A percentile compares a stretch with the other conserved stretches of the same genome.
Conservation (phyloP, 2,113 vertebrate genomes). For the Hyla sarda region DNA sequence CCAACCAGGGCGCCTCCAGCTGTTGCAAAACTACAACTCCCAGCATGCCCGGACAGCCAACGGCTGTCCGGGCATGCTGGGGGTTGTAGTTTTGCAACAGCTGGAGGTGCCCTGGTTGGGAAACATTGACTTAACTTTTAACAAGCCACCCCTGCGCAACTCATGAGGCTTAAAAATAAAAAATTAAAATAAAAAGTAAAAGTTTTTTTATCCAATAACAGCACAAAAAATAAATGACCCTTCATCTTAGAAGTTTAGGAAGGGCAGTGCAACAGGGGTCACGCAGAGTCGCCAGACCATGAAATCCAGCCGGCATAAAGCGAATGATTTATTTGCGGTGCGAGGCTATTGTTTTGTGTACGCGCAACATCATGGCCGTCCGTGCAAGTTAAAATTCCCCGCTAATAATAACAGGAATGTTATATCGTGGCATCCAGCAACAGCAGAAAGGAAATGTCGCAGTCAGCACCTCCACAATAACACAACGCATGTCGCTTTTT, state of each 20-base stretch:
- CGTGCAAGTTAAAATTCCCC: slow-evolving; percentile 76
- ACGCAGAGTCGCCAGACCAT: slow-evolving; percentile 78
- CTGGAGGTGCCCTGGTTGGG: too few species aligned
- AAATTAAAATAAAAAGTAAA: not conserved
- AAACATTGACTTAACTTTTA: too few species aligned
- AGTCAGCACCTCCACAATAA: slow-evolving; percentile 75
- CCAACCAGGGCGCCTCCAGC: too few species aligned
- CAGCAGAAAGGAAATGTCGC: slow-evolving; percentile 76
- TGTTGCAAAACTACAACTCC: too few species aligned
- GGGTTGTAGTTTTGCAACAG: too few species aligned
- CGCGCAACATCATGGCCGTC: slow-evolving; percentile 80
- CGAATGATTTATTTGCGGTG: slow-evolving; percentile 79
- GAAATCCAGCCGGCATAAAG: slow-evolving; percentile 77
- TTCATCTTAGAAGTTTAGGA: slow-evolving; percentile 61
- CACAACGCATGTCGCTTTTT: slow-evolving; percentile 72
- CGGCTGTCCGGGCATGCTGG: too few species aligned
- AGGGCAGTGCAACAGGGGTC: slow-evolving; percentile 70
- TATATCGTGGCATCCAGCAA: slow-evolving; percentile 73
- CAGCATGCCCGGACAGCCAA: too few species aligned
- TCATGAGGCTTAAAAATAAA: too few species aligned
- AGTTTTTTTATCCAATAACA: slow-evolving; percentile 29
- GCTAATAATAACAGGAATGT: slow-evolving; percentile 77
- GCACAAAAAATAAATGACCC: too few species aligned
- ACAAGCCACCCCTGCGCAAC: too few species aligned
- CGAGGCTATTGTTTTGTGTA: slow-evolving; percentile 79